Evolutionary conservation across 1,140 invertebrate genomes (phyloP), one percentile per base, ranked within the genome.

Genomic region (Rhyacophila brunnea): DNA sequence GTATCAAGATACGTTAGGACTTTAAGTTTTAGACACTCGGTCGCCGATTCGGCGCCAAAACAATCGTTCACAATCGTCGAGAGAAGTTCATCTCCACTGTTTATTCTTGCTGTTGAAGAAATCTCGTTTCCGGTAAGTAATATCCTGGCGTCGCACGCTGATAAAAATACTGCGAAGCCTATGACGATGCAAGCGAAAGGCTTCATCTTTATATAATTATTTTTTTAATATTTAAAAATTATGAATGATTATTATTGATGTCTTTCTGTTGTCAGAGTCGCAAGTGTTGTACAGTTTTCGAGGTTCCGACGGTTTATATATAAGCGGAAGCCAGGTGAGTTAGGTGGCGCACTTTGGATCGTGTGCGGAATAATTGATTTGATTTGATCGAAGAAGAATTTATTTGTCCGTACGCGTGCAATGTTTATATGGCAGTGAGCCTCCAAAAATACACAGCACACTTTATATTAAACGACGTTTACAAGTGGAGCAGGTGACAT

Each of bases 1-100:
- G 81, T 82, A 70, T 91, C 88, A 69, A 91, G 73, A 72, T 86
- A 90, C 42, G 79, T 81, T 6, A 92, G 74, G 48, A 90, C 83
- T 71, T 89, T 85, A 66, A 81, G 80, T 71, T 90, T 90, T 40
- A 90, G 74, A 66, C 89, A 92, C 46, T 81, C 78, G 63, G 84
- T 82, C 61, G 83, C 83, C 0, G 81, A 81, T 54, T 86, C 81
- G 11, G 81, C 78, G 60, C 81, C 80, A 65, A 85, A 83, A 77
- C 89, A 91, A 70, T 85, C 84, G 76, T 85, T 84, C 62, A 90
- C 75, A 50, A 90, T 86, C 65, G 81, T 82, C 11, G 83, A 81
- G 23, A 91, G 78, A 13, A 90, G 79, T 69, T 89, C 85, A 62
- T 87, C 83, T 69, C 84, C 83, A 58, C 74, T 79, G 57, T 73